A percentile compares a stretch with the other conserved stretches of the same genome.
Conservation (phyloP, 2,888 invertebrate genomes). For the Erebia epiphron region DNA sequence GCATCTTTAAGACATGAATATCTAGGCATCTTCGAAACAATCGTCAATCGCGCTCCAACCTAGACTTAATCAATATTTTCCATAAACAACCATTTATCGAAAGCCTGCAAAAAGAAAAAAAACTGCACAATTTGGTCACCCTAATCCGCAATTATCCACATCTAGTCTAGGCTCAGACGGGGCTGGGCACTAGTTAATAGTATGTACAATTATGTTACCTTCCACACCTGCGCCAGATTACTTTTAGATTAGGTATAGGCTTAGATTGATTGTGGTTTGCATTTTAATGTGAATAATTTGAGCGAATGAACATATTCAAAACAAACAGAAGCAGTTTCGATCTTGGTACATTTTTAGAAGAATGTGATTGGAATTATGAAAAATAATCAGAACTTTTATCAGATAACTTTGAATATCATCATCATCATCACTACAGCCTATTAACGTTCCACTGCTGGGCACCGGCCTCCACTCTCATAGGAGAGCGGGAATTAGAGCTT, state of each 20-base stretch:
- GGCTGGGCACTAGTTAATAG: slow-evolving; percentile 18
- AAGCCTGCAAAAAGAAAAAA: too few relatives aligned
- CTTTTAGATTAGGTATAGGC: slow-evolving; percentile 24
- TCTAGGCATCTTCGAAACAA: too few relatives aligned
- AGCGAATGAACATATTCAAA: slow-evolving; percentile 12
- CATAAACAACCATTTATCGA: too few relatives aligned
- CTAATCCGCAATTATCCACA: slow-evolving; percentile 60
- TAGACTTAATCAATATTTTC: too few relatives aligned
- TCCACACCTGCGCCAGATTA: slow-evolving; percentile 25
- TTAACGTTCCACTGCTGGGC: too few relatives aligned
- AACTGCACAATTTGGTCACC: slow-evolving; percentile 53
- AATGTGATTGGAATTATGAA: neutral
- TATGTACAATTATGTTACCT: slow-evolving; percentile 33
- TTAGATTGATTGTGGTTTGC: slow-evolving; percentile 27
- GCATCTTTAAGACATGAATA: too few relatives aligned
- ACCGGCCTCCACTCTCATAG: too few relatives aligned
- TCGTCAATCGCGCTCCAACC: too few relatives aligned
- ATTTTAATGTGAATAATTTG: slow-evolving; percentile 27
- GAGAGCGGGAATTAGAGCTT: too few relatives aligned
- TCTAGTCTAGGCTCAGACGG: slow-evolving; percentile 31
- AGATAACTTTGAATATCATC: too few relatives aligned
- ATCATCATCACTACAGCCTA: too few relatives aligned
- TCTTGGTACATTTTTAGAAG: slow-evolving; percentile 3
- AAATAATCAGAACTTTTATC: neutral
- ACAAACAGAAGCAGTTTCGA: slow-evolving; percentile 24